phyloP scores from a whole-genome alignment of 1,140 invertebrate species.

The Drosophila azteca region DNA sequence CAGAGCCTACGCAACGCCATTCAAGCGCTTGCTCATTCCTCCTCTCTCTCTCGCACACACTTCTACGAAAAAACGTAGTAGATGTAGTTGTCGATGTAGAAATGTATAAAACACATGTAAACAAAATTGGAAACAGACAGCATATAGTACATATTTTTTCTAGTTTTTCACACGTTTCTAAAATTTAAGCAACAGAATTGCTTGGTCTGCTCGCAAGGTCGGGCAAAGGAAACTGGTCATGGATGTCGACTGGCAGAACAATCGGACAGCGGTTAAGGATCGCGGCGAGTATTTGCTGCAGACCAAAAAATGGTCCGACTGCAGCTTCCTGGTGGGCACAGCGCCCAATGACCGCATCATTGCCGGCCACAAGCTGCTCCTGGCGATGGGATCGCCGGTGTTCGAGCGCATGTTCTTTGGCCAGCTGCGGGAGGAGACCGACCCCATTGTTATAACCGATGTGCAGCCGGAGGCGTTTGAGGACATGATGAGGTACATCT shows the following conservation, averaged over 20 bases:
- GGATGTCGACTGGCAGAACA: constrained; percentile 89
- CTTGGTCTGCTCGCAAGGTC: background rate
- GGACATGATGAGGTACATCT: constrained; percentile 91
- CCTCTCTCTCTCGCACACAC: no score
- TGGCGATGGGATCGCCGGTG: constrained; percentile 93
- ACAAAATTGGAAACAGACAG: no score
- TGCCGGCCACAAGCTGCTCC: constrained; percentile 90
- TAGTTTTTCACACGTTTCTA: no score
- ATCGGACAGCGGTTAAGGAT: constrained; percentile 88
- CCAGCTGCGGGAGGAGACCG: constrained; percentile 88
- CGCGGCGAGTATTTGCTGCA: constrained; percentile 89
- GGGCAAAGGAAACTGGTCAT: no score
- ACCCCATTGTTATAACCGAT: constrained; percentile 91
- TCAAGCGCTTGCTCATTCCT: no score
- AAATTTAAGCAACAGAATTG: no score
- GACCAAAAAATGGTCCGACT: constrained; percentile 91
- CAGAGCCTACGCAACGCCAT: no score
- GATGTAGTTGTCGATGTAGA: no score
- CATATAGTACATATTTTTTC: no score
- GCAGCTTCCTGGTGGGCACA: constrained; percentile 92
- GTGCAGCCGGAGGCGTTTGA: constrained; percentile 93
- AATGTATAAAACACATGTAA: no score
- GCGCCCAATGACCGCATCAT: constrained; percentile 89
- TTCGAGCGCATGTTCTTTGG: constrained; percentile 92
- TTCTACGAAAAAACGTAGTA: no score